Conservation (phyloP, 2,113 vertebrate genomes). For the Cisticola juncidis region DNA sequence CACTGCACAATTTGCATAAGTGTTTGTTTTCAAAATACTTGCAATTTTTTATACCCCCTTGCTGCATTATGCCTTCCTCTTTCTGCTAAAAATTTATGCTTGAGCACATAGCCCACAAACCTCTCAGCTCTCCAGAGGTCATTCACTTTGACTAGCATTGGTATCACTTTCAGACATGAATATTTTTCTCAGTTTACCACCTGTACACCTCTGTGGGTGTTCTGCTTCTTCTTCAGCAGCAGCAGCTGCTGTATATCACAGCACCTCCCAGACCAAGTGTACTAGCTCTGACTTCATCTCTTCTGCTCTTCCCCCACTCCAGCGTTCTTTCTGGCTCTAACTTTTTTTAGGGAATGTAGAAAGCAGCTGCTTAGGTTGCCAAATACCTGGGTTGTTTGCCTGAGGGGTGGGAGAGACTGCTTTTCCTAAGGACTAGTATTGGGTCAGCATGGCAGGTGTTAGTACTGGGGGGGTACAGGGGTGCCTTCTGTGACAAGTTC, state of each 20-base stretch:
- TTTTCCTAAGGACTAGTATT: neutral
- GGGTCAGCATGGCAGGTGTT: neutral
- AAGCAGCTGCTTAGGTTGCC: neutral
- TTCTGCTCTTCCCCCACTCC: neutral
- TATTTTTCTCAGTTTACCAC: neutral
- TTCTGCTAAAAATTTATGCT: neutral
- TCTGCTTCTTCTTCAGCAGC: neutral
- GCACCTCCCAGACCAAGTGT: neutral
- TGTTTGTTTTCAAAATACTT: neutral
- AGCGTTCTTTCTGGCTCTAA: neutral
- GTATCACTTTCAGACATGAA: fast-evolving
- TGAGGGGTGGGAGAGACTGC: neutral
- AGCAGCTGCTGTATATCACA: neutral
- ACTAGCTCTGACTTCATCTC: neutral
- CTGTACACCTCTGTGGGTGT: neutral
- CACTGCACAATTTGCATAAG: neutral
- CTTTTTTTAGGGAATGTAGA: neutral
- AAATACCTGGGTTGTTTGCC: neutral
- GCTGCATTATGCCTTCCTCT: neutral
- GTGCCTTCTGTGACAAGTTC: neutral
- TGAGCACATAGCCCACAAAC: neutral
- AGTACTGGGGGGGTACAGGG: neutral
- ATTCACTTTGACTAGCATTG: neutral
- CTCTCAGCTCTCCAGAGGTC: neutral
- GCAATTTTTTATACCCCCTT: neutral